A percentile compares a stretch with the other conserved stretches of the same genome.
phyloP scores from a whole-genome alignment of 2,113 vertebrate species.

The Anarhynchus alexandrinus region DNA sequence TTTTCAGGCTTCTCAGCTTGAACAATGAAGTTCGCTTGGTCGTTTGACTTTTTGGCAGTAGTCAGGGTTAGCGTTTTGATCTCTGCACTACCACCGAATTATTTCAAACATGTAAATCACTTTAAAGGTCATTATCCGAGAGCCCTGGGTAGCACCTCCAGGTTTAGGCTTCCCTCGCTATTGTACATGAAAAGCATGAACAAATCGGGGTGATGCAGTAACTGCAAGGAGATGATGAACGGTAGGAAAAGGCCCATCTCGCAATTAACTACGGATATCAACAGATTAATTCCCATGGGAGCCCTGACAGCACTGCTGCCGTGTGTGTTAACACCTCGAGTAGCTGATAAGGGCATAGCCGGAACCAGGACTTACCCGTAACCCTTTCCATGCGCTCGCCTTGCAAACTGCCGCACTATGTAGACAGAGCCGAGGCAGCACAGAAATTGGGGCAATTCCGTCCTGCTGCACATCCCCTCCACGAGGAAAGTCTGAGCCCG shows the following conservation, averaged over 20 bases:
- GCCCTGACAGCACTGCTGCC: neutral
- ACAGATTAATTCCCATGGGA: neutral
- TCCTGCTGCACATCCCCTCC: neutral
- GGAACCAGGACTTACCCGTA: no score
- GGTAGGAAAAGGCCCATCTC: neutral
- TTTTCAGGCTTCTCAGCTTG: neutral
- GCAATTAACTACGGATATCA: neutral
- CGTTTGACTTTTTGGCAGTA: neutral
- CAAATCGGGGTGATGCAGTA: neutral
- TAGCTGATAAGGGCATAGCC: neutral
- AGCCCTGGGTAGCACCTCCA: neutral
- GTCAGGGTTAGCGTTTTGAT: neutral
- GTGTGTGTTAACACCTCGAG: neutral
- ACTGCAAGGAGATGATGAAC: neutral
- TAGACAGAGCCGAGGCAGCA: neutral
- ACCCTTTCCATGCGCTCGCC: no score
- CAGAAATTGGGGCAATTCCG: neutral
- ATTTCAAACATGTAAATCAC: neutral
- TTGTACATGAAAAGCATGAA: neutral
- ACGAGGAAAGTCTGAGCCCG: neutral
- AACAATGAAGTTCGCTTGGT: neutral
- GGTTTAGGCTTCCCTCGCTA: rapidly evolving
- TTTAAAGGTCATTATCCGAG: neutral
- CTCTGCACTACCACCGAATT: neutral
- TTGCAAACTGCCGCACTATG: rapidly evolving